phyloP scores from a whole-genome alignment of 2,888 invertebrate genomes.

The Rambutsinella grinnellia region DNA sequence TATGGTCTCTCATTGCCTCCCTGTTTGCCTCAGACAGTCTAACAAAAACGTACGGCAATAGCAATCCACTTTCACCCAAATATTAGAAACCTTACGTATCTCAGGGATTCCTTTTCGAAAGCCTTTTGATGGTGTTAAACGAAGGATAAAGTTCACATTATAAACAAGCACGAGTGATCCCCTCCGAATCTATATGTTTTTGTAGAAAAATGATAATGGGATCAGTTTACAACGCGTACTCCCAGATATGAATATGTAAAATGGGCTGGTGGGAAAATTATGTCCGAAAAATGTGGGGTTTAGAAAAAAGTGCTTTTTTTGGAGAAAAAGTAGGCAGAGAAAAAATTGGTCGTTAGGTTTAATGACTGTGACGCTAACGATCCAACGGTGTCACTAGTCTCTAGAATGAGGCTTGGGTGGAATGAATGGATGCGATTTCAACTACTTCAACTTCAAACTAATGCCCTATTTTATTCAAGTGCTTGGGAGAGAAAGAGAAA shows the following conservation, averaged over 20 bases:
- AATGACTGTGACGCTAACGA: conserved; percentile 51
- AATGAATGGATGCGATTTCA: too few relatives aligned
- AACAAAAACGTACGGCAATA: too few relatives aligned
- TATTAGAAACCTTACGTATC: too few relatives aligned
- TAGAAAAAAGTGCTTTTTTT: background rate
- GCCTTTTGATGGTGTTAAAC: conserved; percentile 29
- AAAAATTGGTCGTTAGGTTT: conserved; percentile 44
- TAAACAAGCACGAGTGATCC: background rate
- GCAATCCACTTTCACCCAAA: too few relatives aligned
- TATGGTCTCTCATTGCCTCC: background rate
- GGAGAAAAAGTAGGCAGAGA: background rate
- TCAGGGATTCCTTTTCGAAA: too few relatives aligned
- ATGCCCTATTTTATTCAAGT: too few relatives aligned
- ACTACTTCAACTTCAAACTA: too few relatives aligned
- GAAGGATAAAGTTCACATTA: conserved; percentile 36
- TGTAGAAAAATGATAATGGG: background rate
- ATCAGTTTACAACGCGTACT: background rate
- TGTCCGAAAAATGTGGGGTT: background rate
- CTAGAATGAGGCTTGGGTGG: too few relatives aligned
- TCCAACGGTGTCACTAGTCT: background rate
- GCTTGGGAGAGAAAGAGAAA: too few relatives aligned
- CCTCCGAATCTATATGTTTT: background rate
- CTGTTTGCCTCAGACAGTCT: too few relatives aligned
- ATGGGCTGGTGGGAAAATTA: background rate
- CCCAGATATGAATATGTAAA: background rate